These are phyloP conservation scores for Drosophila formosana DNA, from an alignment of 2,888 invertebrate genomes.

Conservation along the genomic window DNA sequence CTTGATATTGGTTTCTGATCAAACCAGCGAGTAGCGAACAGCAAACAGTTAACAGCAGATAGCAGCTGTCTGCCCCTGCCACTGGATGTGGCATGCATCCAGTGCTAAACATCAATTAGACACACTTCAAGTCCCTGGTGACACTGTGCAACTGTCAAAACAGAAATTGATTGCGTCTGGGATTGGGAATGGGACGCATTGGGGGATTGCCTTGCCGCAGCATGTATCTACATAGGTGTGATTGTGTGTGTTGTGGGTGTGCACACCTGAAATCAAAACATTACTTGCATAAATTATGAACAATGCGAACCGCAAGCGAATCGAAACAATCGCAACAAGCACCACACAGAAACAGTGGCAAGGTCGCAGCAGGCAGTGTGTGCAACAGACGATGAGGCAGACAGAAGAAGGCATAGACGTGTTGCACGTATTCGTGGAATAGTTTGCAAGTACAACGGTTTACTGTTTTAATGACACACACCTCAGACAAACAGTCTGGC, in stretches of 20 bases:
- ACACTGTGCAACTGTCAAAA: constrained; percentile 74
- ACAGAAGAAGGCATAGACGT: neutral
- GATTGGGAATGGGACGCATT: constrained; percentile 43
- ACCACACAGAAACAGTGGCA: constrained; percentile 59
- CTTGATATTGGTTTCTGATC: constrained; percentile 66
- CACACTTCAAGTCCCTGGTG: constrained; percentile 73
- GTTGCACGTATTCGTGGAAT: constrained; percentile 57
- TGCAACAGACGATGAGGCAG: neutral
- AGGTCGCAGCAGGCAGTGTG: constrained; percentile 54
- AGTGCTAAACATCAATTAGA: constrained; percentile 67
- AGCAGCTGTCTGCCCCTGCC: constrained; percentile 32
- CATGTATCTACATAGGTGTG: neutral
- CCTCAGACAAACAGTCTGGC: constrained; percentile 23
- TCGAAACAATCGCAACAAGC: constrained; percentile 35
- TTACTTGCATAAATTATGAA: constrained; percentile 77
- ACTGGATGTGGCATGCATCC: constrained; percentile 21
- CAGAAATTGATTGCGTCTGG: constrained; percentile 77
- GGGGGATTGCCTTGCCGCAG: constrained; percentile 25
- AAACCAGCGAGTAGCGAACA: constrained; percentile 2
- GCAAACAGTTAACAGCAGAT: constrained; percentile 1
- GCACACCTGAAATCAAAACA: constrained; percentile 69
- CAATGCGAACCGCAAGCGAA: constrained; percentile 62
- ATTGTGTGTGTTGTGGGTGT: constrained; percentile 39
- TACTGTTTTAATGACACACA: constrained; percentile 47
- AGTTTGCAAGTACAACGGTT: constrained; percentile 12